Evolutionary conservation across 2,888 invertebrate genomes (phyloP).

Genomic region (Stegophylla sp.): DNA sequence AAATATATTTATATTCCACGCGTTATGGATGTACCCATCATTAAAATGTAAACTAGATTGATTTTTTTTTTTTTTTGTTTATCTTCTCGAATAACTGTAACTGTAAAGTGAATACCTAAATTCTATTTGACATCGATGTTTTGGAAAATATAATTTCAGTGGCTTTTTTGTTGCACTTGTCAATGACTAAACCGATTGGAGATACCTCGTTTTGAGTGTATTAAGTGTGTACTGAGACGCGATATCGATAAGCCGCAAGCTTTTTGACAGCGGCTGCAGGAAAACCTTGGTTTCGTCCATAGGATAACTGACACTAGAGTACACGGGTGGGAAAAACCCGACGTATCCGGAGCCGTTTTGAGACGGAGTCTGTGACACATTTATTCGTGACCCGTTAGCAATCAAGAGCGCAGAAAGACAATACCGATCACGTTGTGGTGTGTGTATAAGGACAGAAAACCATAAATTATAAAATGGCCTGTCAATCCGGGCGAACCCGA

Average conservation of each 20-base stretch:
- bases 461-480: constrained; percentile 37
- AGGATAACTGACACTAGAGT: background rate
- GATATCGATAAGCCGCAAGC: constrained; percentile 15
- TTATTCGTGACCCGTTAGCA: constrained; percentile 42
- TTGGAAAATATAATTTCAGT: background rate
- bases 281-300: constrained; percentile 24
- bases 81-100: no score
- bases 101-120: no score
- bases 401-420: constrained; percentile 21
- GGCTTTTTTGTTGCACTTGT: background rate
- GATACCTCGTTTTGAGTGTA: background rate
- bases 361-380: constrained; percentile 14
- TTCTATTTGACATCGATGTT: background rate
- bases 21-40: no score
- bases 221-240: constrained; percentile 13
- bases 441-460: constrained; percentile 23
- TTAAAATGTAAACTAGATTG: no score
- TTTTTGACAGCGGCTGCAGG: background rate
- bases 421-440: constrained; percentile 9
- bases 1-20: no score
- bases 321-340: constrained; percentile 30
- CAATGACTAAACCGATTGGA: background rate
- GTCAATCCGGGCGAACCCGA: constrained; percentile 17
- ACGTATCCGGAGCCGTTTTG: constrained; percentile 27
- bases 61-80: no score